These are phyloP conservation scores for Nymphicus hollandicus DNA, from an alignment of 2,113 vertebrate genomes.

Conservation along the genomic window DNA sequence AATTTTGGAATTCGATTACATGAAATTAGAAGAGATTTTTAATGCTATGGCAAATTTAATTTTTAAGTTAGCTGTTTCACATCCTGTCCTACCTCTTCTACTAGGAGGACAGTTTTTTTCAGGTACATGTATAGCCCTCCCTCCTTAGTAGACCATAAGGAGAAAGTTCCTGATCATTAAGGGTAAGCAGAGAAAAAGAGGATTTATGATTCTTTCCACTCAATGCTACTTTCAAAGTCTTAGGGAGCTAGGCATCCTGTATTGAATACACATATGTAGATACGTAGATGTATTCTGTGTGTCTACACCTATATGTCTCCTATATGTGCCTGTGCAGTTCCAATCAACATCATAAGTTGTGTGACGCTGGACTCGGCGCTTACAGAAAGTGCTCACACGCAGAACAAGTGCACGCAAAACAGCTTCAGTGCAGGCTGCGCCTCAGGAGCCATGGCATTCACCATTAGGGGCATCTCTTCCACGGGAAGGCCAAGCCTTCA, in stretches of 20 bases:
- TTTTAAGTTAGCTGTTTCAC: neutral
- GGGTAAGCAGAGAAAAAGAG: neutral
- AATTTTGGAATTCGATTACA: neutral
- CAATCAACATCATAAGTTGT: neutral
- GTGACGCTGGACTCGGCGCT: accelerated
- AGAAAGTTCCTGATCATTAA: neutral
- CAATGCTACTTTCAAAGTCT: neutral
- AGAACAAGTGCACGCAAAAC: accelerated
- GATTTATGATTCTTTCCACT: neutral
- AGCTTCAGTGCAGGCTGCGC: accelerated
- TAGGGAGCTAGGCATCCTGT: neutral
- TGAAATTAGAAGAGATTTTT: neutral
- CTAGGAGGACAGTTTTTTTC: neutral
- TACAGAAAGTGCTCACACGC: accelerated
- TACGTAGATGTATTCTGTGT: neutral
- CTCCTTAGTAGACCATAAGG: neutral
- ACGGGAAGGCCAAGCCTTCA: neutral
- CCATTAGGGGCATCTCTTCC: neutral
- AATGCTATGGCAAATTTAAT: neutral
- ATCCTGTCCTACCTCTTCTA: neutral
- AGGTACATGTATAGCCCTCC: neutral
- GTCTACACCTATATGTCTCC: neutral
- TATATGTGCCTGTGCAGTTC: neutral
- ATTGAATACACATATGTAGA: accelerated
- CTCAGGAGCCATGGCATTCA: accelerated